phyloP scores from a whole-genome alignment of 2,888 invertebrate genomes.

The Lomographa bimaculata region DNA sequence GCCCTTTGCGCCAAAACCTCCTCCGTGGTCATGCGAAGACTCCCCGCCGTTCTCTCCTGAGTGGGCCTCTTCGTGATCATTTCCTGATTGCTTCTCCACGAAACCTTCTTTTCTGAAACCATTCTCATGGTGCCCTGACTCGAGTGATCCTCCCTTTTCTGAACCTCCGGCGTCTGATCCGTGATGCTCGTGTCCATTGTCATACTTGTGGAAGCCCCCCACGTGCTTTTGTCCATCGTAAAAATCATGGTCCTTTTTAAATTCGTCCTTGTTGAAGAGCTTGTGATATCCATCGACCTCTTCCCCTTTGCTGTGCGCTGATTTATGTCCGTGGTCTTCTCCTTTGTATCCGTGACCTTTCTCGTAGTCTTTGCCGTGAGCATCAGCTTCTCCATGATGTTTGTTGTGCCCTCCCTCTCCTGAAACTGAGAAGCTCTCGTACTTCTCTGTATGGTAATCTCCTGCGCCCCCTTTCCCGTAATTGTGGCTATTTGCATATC shows the following conservation, averaged over 20 bases:
- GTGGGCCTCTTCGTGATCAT: slow-evolving; percentile 68
- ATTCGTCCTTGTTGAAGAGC: slow-evolving; percentile 87
- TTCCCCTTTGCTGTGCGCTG: slow-evolving; percentile 84
- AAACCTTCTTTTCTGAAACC: slow-evolving; percentile 77
- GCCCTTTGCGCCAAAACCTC: slow-evolving; percentile 71
- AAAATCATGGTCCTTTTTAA: slow-evolving; percentile 88
- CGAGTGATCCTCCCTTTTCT: slow-evolving; percentile 79
- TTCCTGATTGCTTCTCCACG: slow-evolving; percentile 77
- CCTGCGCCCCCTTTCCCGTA: slow-evolving; percentile 82
- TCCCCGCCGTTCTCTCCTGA: slow-evolving; percentile 77
- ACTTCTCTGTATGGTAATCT: slow-evolving; percentile 78
- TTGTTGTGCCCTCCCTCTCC: slow-evolving; percentile 78
- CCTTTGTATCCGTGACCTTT: slow-evolving; percentile 79
- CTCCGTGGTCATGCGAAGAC: slow-evolving; percentile 72
- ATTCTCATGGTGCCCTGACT: slow-evolving; percentile 75
- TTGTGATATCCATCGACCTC: slow-evolving; percentile 87
- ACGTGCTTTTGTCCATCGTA: slow-evolving; percentile 85
- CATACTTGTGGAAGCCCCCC: slow-evolving; percentile 84
- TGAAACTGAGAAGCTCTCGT: slow-evolving; percentile 78
- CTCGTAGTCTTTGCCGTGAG: slow-evolving; percentile 77
- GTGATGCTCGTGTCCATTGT: slow-evolving; percentile 75
- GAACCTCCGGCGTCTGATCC: slow-evolving; percentile 76
- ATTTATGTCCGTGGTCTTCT: slow-evolving; percentile 76
- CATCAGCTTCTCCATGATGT: slow-evolving; percentile 74
- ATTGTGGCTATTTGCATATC: slow-evolving; percentile 71